phyloP scores from a whole-genome alignment of 2,113 vertebrate genomes.

The Gobiocypris rarus region DNA sequence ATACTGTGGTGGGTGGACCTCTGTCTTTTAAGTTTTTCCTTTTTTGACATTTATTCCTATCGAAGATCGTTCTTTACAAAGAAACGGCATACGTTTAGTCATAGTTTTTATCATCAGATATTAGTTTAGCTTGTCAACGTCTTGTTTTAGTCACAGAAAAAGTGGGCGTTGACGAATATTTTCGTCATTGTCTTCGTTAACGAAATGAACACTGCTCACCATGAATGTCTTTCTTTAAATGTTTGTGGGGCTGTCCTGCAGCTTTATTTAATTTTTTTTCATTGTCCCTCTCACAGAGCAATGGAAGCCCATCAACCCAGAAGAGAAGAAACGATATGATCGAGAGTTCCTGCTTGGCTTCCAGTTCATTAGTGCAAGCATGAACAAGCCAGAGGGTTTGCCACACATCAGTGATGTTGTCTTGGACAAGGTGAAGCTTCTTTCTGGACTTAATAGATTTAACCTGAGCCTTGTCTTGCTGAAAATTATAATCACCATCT shows the following conservation, averaged over 20 bases:
- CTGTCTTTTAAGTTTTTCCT: too few species aligned
- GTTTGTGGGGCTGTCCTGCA: background rate
- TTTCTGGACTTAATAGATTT: background rate
- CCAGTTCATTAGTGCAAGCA: constrained; percentile 90
- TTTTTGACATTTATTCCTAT: too few species aligned
- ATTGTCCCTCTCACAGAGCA: constrained; percentile 80
- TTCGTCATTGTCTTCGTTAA: too few species aligned
- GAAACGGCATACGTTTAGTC: too few species aligned
- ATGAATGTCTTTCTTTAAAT: background rate
- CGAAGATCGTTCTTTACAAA: too few species aligned
- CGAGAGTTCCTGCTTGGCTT: constrained; percentile 92
- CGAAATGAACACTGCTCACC: too few species aligned
- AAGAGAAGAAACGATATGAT: constrained; percentile 94
- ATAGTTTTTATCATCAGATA: too few species aligned
- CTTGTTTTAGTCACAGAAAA: too few species aligned
- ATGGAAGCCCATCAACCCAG: constrained; percentile 92
- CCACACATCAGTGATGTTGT: constrained; percentile 93
- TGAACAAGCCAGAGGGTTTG: constrained; percentile 94
- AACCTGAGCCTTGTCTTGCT: background rate
- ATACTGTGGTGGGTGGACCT: too few species aligned
- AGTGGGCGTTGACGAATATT: too few species aligned
- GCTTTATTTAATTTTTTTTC: background rate
- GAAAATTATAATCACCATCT: too few species aligned
- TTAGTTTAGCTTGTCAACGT: too few species aligned
- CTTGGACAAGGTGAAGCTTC: constrained; percentile 86